Evolutionary conservation across 2,797 vertebrate genomes (phyloP).

Genomic region (Sciurus carolinensis): DNA sequence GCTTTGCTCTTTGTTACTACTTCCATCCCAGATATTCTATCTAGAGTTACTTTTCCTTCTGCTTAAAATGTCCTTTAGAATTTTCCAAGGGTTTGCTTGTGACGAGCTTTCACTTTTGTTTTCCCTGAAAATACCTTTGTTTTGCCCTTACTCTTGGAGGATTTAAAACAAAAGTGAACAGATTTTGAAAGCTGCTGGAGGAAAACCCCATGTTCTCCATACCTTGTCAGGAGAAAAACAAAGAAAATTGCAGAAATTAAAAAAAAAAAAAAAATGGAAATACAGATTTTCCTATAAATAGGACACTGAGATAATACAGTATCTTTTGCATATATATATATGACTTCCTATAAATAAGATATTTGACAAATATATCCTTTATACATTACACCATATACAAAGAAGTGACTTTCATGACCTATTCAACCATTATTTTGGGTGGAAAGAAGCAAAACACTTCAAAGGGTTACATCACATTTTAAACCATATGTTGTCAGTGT

Average conservation of each 20-base stretch:
- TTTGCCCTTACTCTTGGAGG: neutral
- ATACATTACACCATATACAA: too few relatives aligned
- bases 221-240: neutral
- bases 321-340: too few relatives aligned
- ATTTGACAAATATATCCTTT: too few relatives aligned
- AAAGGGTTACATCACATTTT: too few relatives aligned
- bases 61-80: neutral
- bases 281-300: too few relatives aligned
- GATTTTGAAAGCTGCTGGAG: neutral
- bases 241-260: neutral
- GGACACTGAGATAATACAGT: too few relatives aligned
- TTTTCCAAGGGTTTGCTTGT: neutral
- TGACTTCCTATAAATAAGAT: too few relatives aligned
- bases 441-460: too few relatives aligned
- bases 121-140: constrained; percentile 13
- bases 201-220: neutral
- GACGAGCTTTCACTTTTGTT: neutral
- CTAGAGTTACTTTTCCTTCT: neutral
- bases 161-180: neutral
- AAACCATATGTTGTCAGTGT: too few relatives aligned
- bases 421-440: too few relatives aligned
- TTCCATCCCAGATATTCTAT: neutral
- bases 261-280: too few relatives aligned
- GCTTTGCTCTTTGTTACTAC: neutral
- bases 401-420: too few relatives aligned